Evolutionary conservation across 2,113 vertebrate genomes (phyloP).

Genomic region (Baryphthengus martii): DNA sequence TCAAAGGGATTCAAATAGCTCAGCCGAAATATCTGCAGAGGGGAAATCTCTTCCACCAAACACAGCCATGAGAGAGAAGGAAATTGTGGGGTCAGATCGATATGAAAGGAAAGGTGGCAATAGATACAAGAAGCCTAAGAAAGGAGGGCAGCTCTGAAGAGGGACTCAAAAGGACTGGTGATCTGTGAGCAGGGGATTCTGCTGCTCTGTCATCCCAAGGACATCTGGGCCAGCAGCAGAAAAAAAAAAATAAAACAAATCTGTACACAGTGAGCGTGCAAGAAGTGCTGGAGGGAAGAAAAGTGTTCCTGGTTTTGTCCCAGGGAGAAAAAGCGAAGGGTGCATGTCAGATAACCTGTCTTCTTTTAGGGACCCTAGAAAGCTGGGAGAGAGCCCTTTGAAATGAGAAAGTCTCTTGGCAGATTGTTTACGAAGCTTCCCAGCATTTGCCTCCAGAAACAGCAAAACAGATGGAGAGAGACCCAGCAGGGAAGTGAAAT

Average conservation of each 20-base stretch:
- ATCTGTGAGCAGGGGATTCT: not conserved
- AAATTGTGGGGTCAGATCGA: not conserved
- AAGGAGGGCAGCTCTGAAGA: not conserved
- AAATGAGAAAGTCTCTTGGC: constrained; percentile 18
- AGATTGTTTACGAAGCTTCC: constrained; percentile 12
- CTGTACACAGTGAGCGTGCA: not conserved
- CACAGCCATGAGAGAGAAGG: not conserved
- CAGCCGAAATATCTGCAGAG: not conserved
- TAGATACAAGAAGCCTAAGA: not conserved
- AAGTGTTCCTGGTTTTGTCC: not conserved
- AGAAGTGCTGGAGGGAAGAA: not conserved
- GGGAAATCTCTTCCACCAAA: not conserved
- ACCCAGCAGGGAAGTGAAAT: constrained; percentile 58
- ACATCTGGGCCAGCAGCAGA: not conserved
- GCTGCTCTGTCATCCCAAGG: not conserved
- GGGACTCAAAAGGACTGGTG: not conserved
- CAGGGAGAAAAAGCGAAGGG: not conserved
- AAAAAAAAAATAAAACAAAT: not conserved
- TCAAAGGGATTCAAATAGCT: not conserved
- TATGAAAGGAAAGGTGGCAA: not conserved
- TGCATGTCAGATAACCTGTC: not conserved
- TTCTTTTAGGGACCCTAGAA: not conserved
- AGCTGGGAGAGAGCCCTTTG: not conserved
- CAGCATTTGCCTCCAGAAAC: constrained; percentile 22
- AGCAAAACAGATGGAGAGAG: constrained; percentile 68